phyloP scores from a whole-genome alignment of 2,797 vertebrate genomes.

The Sandelia bainsii region DNA sequence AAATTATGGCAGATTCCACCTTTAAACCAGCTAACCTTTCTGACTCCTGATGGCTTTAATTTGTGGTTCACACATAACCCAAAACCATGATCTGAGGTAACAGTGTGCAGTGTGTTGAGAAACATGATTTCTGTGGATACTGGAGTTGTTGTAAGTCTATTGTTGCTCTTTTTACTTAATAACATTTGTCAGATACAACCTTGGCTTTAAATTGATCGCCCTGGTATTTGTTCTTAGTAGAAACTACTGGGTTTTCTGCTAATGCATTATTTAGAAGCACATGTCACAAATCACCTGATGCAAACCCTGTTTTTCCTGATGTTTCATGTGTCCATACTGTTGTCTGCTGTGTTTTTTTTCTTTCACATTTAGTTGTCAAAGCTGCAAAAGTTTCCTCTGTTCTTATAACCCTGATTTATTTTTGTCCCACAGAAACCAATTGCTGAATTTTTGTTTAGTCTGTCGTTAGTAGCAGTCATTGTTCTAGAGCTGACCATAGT shows the following conservation, averaged over 20 bases:
- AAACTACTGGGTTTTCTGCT: slow-evolving; percentile 17
- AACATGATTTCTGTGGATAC: slow-evolving; percentile 1
- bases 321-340: slow-evolving; percentile 44
- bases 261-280: slow-evolving; percentile 18
- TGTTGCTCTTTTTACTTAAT: slow-evolving; percentile 3
- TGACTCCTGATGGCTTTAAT: slow-evolving; percentile 15
- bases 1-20: neutral
- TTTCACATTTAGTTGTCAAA: slow-evolving; percentile 41
- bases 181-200: slow-evolving; percentile 11
- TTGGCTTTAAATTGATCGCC: neutral
- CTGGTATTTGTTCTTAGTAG: neutral
- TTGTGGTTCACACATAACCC: neutral
- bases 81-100: slow-evolving; percentile 5
- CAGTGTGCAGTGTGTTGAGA: neutral
- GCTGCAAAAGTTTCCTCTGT: slow-evolving; percentile 56
- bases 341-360: slow-evolving; percentile 49
- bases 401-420: neutral
- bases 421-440: neutral
- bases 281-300: slow-evolving; percentile 27
- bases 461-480: neutral
- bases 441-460: slow-evolving; percentile 5
- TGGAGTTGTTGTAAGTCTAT: neutral
- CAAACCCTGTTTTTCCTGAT: slow-evolving; percentile 32
- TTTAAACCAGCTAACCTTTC: slow-evolving; percentile 25
- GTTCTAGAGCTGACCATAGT: neutral